Base-by-base conservation (phyloP, 2,888 invertebrate species). In the Tetranychus truncatus region DNA sequence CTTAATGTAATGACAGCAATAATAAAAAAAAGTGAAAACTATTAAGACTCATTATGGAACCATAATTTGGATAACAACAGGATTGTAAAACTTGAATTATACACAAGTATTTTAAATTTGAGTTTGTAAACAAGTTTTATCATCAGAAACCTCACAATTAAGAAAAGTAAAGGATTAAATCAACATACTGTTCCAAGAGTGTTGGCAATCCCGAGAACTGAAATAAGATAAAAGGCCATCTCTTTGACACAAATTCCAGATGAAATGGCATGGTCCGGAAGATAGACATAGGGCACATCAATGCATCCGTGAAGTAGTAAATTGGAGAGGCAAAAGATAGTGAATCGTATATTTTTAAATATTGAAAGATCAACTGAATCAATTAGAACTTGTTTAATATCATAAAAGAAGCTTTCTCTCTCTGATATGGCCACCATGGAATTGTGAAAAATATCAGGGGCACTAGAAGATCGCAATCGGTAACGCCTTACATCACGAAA, bases 281-380 rank as follows among this genome's bases (percentile, higher is more conserved):
- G 85, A 83, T 93, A 95, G 82, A 95, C 91, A 84, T 96, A 96
- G 18, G 95, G 94, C 76, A 95, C 91, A 81, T 96, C 95, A 78
- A 84, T 84, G 91, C 93, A 94, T 80, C 90, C 88, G 84, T 95
- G 95, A 74, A 95, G 86, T 75, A 94, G 86, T 79, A 93, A 88
- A 78, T 93, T 94, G 75, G 93, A 91, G 20, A 92, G 81, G 75
- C 91, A 91, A 81, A 94, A 87, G 44, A 81, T 34, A 46, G 79
- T 77, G 67, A 79, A 80, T 18, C 77, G 77, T 72, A 83, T 86
- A 82, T 91, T 90, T 74, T 85, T 83, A 82, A 92, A 90, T 84
- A 91, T 89, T 0, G 90, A 89, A 81, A 91, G 88, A 83, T 92
- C 91, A 72, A 91, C 85, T 84, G 91, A 89, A 81, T 91, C 90